A percentile compares a stretch with the other conserved stretches of the same genome.
Conservation (phyloP, 2,113 vertebrate genomes). For the Triplophysa tibetana region DNA sequence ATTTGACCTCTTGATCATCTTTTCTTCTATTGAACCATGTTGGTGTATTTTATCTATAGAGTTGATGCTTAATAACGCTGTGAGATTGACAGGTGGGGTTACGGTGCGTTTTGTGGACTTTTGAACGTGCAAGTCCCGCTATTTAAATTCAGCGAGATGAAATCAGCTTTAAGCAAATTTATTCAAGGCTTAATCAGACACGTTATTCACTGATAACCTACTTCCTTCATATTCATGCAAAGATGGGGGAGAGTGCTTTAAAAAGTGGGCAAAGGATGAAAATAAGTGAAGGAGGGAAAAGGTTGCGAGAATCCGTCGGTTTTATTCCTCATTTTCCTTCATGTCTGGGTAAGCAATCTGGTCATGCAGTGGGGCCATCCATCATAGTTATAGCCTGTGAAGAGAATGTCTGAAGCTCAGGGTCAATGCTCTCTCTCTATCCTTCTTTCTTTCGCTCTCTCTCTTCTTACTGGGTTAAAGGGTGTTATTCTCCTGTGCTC, state of each 20-base stretch:
- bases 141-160: constrained; percentile 14
- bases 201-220: constrained; percentile 41
- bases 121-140: not conserved
- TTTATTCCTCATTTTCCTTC: constrained; percentile 68
- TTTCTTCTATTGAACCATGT: not conserved
- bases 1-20: not conserved
- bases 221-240: constrained; percentile 33
- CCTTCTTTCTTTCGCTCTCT: constrained; percentile 2
- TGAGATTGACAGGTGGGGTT: constrained; percentile 42
- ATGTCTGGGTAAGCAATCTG: constrained; percentile 74
- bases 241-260: constrained; percentile 1
- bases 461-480: constrained; percentile 23
- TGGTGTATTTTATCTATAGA: not conserved
- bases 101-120: constrained; percentile 20
- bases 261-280: constrained; percentile 12
- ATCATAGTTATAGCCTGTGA: constrained; percentile 69
- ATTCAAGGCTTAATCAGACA: constrained; percentile 48
- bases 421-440: constrained; percentile 37
- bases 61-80: constrained; percentile 14
- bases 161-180: constrained; percentile 34
- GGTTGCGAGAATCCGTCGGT: constrained; percentile 55
- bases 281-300: constrained; percentile 18
- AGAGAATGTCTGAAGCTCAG: constrained; percentile 59
- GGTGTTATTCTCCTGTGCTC: constrained; percentile 57
- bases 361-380: constrained; percentile 63